Evolutionary conservation across 2,888 invertebrate genomes (phyloP).

Genomic region (Thalpophila matura): DNA sequence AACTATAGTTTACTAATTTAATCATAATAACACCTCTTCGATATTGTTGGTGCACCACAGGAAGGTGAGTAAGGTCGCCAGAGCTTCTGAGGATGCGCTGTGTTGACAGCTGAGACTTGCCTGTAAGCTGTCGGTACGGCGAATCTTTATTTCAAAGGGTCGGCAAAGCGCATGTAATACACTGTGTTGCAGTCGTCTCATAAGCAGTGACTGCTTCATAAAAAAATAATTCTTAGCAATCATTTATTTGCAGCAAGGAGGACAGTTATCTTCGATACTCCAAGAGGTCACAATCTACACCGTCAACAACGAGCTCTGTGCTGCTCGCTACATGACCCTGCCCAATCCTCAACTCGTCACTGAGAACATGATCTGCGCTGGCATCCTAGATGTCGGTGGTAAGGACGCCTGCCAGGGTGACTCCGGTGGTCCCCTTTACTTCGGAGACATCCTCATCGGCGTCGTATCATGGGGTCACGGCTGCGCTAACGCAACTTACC

Average conservation of each 20-base stretch:
- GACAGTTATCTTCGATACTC: constrained; percentile 33
- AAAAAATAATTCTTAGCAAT: too few species aligned
- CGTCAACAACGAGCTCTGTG: constrained; percentile 37
- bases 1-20: too few species aligned
- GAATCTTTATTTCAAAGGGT: too few species aligned
- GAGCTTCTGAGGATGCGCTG: too few species aligned
- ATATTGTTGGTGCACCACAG: too few species aligned
- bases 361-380: constrained; percentile 81
- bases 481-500: constrained; percentile 83
- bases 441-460: constrained; percentile 77
- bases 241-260: constrained; percentile 38
- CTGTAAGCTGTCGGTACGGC: too few species aligned
- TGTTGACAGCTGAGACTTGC: too few species aligned
- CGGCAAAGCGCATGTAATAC: too few species aligned
- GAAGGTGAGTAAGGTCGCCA: too few species aligned
- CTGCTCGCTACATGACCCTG: constrained; percentile 29
- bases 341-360: constrained; percentile 61
- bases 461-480: constrained; percentile 87
- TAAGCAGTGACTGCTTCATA: too few species aligned
- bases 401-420: constrained; percentile 83
- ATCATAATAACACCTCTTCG: too few species aligned
- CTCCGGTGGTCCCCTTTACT: constrained; percentile 87
- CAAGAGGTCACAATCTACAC: constrained; percentile 43
- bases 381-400: constrained; percentile 71
- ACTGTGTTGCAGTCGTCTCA: too few species aligned